phyloP scores from a whole-genome alignment of 2,888 invertebrate genomes.

The Antitype chi region DNA sequence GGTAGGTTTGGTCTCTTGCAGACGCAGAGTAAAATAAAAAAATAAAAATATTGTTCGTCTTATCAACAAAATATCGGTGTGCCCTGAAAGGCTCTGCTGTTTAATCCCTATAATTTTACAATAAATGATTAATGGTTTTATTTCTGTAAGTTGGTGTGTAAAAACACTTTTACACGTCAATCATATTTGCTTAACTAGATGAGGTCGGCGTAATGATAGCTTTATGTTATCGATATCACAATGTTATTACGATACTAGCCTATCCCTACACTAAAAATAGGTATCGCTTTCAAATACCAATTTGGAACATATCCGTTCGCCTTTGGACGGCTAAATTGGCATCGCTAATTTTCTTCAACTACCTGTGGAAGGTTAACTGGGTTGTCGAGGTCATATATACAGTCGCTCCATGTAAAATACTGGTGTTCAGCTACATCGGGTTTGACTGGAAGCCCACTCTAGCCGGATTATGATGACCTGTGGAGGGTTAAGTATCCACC shows the following conservation, averaged over 20 bases:
- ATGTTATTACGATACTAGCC: background rate
- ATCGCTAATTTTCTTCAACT: background rate
- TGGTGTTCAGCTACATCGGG: too few relatives aligned
- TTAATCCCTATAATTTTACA: background rate
- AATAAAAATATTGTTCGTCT: background rate
- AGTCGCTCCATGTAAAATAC: too few relatives aligned
- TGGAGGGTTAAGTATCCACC: background rate
- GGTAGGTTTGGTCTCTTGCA: background rate
- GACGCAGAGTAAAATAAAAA: background rate
- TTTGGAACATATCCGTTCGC: conserved; percentile 30
- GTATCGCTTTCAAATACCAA: conserved; percentile 19
- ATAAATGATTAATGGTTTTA: too few relatives aligned
- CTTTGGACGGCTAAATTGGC: conserved; percentile 14
- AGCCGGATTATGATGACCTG: background rate
- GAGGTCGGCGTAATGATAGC: too few relatives aligned
- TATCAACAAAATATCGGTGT: background rate
- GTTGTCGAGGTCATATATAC: too few relatives aligned
- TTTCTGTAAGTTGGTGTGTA: too few relatives aligned
- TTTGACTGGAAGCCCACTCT: too few relatives aligned
- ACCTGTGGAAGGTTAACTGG: background rate
- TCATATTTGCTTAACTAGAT: too few relatives aligned
- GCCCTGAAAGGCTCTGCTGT: background rate
- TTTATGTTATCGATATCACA: background rate
- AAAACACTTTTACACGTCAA: too few relatives aligned
- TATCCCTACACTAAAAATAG: conserved; percentile 8